Evolutionary conservation across 2,888 invertebrate species (phyloP), one percentile per base, ranked within the genome.

Genomic region (Ischnura elegans): DNA sequence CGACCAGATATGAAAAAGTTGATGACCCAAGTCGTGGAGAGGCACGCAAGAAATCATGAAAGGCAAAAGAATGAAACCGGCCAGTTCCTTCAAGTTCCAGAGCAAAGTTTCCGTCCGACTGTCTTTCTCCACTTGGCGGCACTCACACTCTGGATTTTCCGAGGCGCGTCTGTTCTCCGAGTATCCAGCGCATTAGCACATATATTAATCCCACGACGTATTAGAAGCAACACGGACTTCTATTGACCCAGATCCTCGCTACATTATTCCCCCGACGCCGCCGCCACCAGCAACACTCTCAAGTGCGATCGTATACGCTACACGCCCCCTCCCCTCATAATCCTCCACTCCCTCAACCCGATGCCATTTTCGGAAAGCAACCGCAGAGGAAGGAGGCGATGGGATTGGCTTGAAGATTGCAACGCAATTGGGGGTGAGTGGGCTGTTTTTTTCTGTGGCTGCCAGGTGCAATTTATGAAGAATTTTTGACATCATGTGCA

Each of bases 401-500:
- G 51, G 19, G 51, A 19, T 10, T 10, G 51, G 51, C 19, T 8
- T 13, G 51, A 5, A 19, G 19, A 19, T 2, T 51, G 51, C n/a
- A n/a, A n/a, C n/a, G n/a, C n/a, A n/a, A n/a, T n/a, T n/a, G n/a
- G n/a, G n/a, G n/a, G 47, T 6, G 21, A 25, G 61, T 6, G 25
- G 61, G 61, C 6, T 6, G 25, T 6, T 61, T 76, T 36, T 76
- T 76, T 36, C 76, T 8, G 76, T 36, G 29, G 36, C 36, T 10
- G 36, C 76, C 29, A 8, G 76, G 13, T 76, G 29, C 76, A 76
- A 76, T 76, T 76, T 76, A 76, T 76, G 76, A 36, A 25, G 36
- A 8, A 76, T 76, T 76, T 76, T 76, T 76, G 76, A 36, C 76
- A 76, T 76, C 76, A 76, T 76, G 29, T 76, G 76, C 76, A 76